Evolutionary conservation across 2,888 invertebrate species (phyloP).

Genomic region (Oxyscelio sp.): DNA sequence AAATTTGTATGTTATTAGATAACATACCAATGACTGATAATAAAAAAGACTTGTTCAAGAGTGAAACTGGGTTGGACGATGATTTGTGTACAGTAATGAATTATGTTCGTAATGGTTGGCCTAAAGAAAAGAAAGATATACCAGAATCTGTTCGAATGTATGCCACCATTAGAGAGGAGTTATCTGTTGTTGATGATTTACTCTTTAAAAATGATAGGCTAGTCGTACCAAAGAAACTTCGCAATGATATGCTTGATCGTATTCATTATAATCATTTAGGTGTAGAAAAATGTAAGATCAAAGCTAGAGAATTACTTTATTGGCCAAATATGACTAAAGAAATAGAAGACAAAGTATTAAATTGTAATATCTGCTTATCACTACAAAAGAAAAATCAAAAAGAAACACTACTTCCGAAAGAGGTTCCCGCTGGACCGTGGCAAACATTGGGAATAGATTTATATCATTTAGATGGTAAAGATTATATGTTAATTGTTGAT

Average conservation of each 20-base stretch:
- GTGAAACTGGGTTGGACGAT: too few relatives aligned
- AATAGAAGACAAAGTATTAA: constrained; percentile 70
- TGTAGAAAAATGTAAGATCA: constrained; percentile 74
- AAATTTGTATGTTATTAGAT: too few relatives aligned
- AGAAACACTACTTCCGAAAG: constrained; percentile 49
- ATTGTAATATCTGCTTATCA: constrained; percentile 68
- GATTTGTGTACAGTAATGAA: too few relatives aligned
- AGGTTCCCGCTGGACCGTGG: constrained; percentile 60
- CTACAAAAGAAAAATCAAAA: constrained; percentile 40
- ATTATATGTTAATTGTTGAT: constrained; percentile 52
- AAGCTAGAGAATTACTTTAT: constrained; percentile 75
- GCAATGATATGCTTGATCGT: constrained; percentile 73
- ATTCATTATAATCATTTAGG: constrained; percentile 80
- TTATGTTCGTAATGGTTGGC: too few relatives aligned
- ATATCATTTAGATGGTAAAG: constrained; percentile 47
- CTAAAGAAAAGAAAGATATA: too few relatives aligned
- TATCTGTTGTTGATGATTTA: neutral
- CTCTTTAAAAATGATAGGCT: neutral
- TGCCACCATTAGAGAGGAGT: too few relatives aligned
- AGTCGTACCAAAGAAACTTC: constrained; percentile 73
- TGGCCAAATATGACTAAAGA: constrained; percentile 77
- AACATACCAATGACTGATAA: too few relatives aligned
- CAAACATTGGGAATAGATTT: constrained; percentile 55
- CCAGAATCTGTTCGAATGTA: too few relatives aligned
- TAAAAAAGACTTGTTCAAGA: too few relatives aligned